Evolutionary conservation across 2,888 invertebrate genomes (phyloP).

Genomic region (Neuroscelio doddi): DNA sequence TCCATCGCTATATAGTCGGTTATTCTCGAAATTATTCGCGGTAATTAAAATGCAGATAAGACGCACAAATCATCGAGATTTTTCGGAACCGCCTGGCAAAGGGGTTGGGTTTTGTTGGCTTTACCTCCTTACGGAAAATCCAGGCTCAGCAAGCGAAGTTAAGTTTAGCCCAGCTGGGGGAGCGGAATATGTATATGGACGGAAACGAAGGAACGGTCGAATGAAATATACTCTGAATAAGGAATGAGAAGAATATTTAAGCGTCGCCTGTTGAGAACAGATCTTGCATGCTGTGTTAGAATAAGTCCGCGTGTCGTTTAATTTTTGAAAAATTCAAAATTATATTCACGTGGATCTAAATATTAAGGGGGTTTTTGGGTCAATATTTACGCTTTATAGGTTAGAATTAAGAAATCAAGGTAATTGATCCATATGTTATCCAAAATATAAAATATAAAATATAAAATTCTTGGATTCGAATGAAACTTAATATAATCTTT

Average conservation of each 20-base stretch:
- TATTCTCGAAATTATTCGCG: slow-evolving; percentile 68
- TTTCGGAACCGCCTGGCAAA: slow-evolving; percentile 53
- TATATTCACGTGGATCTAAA: too few relatives aligned
- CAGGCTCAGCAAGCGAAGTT: slow-evolving; percentile 42
- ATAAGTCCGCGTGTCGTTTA: slow-evolving; percentile 24
- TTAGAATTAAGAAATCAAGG: too few relatives aligned
- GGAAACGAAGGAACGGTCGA: slow-evolving; percentile 61
- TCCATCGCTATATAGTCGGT: slow-evolving; percentile 53
- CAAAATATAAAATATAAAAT: too few relatives aligned
- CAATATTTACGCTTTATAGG: too few relatives aligned
- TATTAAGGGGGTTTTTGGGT: too few relatives aligned
- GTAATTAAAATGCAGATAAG: slow-evolving; percentile 72
- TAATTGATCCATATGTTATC: too few relatives aligned
- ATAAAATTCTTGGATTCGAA: too few relatives aligned
- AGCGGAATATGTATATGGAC: slow-evolving; percentile 57
- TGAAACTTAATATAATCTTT: too few relatives aligned
- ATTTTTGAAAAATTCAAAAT: too few relatives aligned
- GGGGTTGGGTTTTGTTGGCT: slow-evolving; percentile 48
- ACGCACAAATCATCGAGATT: slow-evolving; percentile 70
- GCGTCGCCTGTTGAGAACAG: slow-evolving; percentile 44
- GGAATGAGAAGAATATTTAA: slow-evolving; percentile 67
- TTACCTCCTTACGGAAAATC: slow-evolving; percentile 46
- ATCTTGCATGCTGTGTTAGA: slow-evolving; percentile 20
- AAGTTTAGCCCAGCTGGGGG: slow-evolving; percentile 50
- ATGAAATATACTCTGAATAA: slow-evolving; percentile 69